Evolutionary conservation across 2,888 invertebrate species (phyloP).

Genomic region (Caenorhabditis sp.): DNA sequence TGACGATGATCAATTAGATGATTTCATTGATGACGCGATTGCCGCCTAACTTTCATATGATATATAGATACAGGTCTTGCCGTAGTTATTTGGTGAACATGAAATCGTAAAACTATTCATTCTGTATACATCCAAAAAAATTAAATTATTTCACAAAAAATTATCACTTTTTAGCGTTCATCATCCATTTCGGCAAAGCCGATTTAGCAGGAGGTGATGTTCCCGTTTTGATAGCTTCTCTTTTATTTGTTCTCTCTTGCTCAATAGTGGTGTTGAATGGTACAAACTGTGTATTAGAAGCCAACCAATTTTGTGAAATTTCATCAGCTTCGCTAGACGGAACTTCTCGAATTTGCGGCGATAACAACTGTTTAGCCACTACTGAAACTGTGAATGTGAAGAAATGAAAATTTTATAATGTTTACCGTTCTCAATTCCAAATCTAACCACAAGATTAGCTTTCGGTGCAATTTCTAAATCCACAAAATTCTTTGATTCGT

Average conservation of each 20-base stretch:
- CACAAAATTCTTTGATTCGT: conserved; percentile 47
- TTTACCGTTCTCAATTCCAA: conserved; percentile 13
- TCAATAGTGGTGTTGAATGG: conserved; percentile 35
- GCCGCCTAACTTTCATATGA: conserved; percentile 6
- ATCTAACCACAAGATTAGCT: conserved; percentile 36
- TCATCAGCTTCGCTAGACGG: conserved; percentile 11
- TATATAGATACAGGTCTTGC: conserved; percentile 4
- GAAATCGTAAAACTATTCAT: conserved; percentile 4
- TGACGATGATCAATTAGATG: conserved; percentile 49
- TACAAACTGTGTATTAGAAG: conserved; percentile 32
- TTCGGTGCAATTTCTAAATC: conserved; percentile 56
- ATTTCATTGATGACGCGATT: conserved; percentile 46
- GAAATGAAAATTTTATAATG: neutral
- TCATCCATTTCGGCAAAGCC: conserved; percentile 38
- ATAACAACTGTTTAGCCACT: neutral
- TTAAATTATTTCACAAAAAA: neutral
- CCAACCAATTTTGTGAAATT: conserved; percentile 34
- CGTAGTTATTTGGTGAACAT: neutral
- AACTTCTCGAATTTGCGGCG: conserved; percentile 1
- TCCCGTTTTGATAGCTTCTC: conserved; percentile 1
- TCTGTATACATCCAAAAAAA: conserved; percentile 10
- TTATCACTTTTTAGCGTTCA: conserved; percentile 15
- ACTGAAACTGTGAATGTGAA: neutral
- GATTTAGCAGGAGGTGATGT: conserved; percentile 33
- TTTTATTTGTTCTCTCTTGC: conserved; percentile 24